Conservation (phyloP, 64 coral and sea anemone species). For the Cladopsammia gracilis region DNA sequence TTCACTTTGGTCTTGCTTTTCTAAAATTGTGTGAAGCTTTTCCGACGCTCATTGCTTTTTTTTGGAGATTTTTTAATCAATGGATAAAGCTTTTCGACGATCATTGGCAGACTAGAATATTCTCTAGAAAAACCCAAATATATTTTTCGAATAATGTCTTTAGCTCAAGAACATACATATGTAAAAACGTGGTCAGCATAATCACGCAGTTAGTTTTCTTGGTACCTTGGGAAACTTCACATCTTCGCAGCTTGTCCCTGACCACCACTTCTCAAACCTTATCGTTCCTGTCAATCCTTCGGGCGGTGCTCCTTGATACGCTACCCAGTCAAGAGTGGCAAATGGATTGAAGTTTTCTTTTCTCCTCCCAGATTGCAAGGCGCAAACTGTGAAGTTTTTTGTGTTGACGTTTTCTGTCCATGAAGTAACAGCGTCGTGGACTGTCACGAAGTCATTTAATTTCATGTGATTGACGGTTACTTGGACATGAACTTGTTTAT, state of each 20-base stretch:
- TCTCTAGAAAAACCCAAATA: too few species aligned
- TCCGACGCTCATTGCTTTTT: too few species aligned
- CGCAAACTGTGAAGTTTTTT: constrained; percentile 57
- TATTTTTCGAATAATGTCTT: too few species aligned
- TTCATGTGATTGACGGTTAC: constrained; percentile 62
- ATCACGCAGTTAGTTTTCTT: too few species aligned
- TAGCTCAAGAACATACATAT: too few species aligned
- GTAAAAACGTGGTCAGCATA: too few species aligned
- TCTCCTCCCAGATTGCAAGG: constrained; percentile 38
- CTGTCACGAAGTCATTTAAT: constrained; percentile 28
- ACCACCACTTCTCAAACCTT: background rate
- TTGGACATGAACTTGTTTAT: constrained; percentile 57
- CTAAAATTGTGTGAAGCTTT: too few species aligned
- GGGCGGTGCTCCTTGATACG: too few species aligned
- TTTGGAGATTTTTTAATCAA: too few species aligned
- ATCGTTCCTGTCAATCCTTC: background rate
- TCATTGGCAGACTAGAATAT: too few species aligned
- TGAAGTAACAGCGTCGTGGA: constrained; percentile 20
- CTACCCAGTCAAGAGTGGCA: constrained; percentile 26
- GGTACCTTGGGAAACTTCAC: background rate
- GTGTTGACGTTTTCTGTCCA: constrained; percentile 37
- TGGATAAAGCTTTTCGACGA: too few species aligned
- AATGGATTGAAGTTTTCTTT: constrained; percentile 3
- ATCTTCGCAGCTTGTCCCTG: background rate
- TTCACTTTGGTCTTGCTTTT: too few species aligned